These are phyloP conservation scores for Hypocryptadius cinnamomeus DNA, from an alignment of 2,113 vertebrate species.

Conservation along the genomic window DNA sequence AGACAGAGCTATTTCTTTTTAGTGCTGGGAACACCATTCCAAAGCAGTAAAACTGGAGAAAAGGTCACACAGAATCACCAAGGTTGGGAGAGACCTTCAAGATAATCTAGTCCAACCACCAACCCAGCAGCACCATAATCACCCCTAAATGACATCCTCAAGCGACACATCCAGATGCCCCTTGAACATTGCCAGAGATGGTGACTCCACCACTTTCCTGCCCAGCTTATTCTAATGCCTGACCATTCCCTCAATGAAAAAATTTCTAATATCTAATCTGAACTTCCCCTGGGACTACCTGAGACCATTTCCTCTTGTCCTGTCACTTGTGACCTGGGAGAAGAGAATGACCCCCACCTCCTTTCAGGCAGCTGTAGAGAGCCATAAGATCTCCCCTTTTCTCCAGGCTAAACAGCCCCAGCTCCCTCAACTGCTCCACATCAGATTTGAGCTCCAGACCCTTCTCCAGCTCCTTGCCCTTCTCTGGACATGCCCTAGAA, in stretches of 20 bases:
- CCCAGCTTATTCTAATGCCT: not conserved
- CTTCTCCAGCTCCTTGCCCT: not conserved
- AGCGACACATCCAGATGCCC: not conserved
- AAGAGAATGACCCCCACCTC: not conserved
- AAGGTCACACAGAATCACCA: not conserved
- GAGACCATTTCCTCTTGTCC: not conserved
- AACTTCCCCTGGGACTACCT: not conserved
- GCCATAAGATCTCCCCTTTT: not conserved
- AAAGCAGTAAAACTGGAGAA: not conserved
- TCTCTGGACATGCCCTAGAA: not conserved
- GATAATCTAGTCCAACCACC: not conserved
- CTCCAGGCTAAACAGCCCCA: not conserved
- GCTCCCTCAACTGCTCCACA: not conserved
- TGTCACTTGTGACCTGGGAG: not conserved
- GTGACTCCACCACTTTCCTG: not conserved
- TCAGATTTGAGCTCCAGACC: not conserved
- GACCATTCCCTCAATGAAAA: not conserved
- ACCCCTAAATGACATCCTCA: not conserved
- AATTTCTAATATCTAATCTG: not conserved
- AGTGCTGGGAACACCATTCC: not conserved
- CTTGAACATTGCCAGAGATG: fast-evolving
- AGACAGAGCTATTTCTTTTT: not conserved
- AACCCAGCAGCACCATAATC: not conserved
- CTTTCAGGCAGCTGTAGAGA: not conserved
- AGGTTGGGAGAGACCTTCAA: not conserved